Conservation (phyloP, 2,888 invertebrate species). For the Macrostomum cliftonense region DNA sequence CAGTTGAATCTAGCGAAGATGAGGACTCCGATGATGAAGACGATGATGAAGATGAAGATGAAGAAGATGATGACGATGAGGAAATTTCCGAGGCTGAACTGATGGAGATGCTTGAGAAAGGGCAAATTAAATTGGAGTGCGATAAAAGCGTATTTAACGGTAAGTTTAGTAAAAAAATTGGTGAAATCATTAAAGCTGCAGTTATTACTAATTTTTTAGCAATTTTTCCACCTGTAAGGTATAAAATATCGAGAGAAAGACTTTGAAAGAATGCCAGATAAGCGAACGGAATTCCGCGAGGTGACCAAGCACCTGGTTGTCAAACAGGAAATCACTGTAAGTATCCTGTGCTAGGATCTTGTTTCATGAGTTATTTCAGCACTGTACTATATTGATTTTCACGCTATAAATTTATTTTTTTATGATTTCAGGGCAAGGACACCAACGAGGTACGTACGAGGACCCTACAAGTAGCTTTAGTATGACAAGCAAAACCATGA, state of each 20-base stretch:
- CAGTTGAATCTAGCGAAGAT: not conserved
- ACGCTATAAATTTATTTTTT: not conserved
- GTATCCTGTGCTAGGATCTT: too few relatives aligned
- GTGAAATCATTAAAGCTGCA: not conserved
- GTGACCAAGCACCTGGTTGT: slow-evolving; percentile 5
- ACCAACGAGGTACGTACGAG: not conserved
- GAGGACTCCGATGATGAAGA: not conserved
- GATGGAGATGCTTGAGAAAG: not conserved
- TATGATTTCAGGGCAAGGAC: not conserved
- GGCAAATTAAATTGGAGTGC: not conserved
- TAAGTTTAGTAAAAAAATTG: not conserved
- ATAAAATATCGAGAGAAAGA: not conserved
- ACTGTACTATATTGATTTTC: too few relatives aligned
- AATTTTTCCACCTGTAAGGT: not conserved
- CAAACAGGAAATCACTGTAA: not conserved
- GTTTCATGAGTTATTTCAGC: too few relatives aligned
- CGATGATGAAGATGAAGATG: not conserved
- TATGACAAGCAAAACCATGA: too few relatives aligned
- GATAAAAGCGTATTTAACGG: not conserved
- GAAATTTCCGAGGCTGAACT: not conserved
- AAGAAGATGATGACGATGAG: not conserved
- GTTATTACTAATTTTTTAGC: not conserved
- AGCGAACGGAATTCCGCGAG: not conserved
- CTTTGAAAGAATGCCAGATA: not conserved
- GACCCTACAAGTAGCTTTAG: too few relatives aligned